Conservation (phyloP, 2,113 vertebrate genomes). For the Psilopsiagon aurifrons region DNA sequence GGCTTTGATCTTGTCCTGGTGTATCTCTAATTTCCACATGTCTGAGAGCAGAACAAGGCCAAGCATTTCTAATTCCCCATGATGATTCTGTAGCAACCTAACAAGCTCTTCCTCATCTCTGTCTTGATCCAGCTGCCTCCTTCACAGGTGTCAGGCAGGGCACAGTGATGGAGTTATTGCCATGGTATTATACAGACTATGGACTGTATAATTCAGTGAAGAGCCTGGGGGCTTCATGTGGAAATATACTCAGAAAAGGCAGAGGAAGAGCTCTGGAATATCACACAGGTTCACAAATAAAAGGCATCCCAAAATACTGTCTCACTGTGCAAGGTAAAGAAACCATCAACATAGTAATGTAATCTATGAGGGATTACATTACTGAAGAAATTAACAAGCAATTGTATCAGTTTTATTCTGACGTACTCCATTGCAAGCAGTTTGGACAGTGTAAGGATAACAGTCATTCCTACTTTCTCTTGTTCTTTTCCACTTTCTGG, state of each 20-base stretch:
- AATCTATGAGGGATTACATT: background rate
- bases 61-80: background rate
- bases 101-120: background rate
- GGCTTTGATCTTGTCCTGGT: background rate
- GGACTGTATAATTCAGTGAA: background rate
- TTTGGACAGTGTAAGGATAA: background rate
- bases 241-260: background rate
- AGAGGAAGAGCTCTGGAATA: background rate
- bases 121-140: background rate
- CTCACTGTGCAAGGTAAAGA: background rate
- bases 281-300: background rate
- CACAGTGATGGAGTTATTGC: rapidly evolving
- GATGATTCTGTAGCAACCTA: background rate
- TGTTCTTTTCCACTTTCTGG: background rate
- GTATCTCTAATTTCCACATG: background rate
- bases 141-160: background rate
- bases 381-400: background rate
- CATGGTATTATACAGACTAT: background rate
- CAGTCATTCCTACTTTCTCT: background rate
- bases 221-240: background rate
- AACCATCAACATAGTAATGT: no score
- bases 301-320: background rate
- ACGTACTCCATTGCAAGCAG: background rate
- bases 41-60: background rate
- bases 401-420: background rate